Base-by-base conservation (phyloP, 2,797 vertebrate species). In the Sebastes trivittatus region DNA sequence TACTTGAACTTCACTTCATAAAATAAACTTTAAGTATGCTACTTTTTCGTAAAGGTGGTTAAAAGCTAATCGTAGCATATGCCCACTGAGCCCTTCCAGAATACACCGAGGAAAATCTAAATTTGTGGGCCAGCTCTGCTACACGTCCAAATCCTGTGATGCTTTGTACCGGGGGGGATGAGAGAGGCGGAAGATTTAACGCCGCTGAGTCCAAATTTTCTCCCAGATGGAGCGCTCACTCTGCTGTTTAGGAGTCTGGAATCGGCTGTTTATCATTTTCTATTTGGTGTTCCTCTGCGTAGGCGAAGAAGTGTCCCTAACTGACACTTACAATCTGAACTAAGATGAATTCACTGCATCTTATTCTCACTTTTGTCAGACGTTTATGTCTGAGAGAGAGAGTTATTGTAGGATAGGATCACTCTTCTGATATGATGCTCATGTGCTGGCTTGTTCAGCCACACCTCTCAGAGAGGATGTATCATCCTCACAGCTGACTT, bases 401-500 rank as follows among this genome's bases (percentile, higher is more conserved):
- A 4, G 5, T 58, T 36, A 11, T 34, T 18, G 16, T 20, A 18
- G 42, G 42, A 7, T 46, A 20, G 5, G 30, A 65, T 59, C 36
- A 32, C 42, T 18, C 42, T 46, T 1, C 42, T 18, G 7, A 60
- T 25, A 66, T 27, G 52, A 1, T 69, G 27, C 72, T 54, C 58
- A 42, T n/a, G 7, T 3, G 11, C 34, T 6, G 11, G 22, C 23
- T 36, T 1, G 16, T 70, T 70, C 23, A 32, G 63, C 68, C 23
- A 36, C 80, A 87, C 54, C 63, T 65, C 16, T 72, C 11, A 74
- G 13, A 74, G 32, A 58, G 55, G 30, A 60, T 46, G 46, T 61
- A 86, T 60, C n/a, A 42, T 72, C 36, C 22, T 8, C 23, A 30
- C 72, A 84, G 75, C 75, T 11, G 75, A 64, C 70, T 72, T 36